Base-by-base conservation (phyloP, 1,140 invertebrate species). In the Orchesella cincta region DNA sequence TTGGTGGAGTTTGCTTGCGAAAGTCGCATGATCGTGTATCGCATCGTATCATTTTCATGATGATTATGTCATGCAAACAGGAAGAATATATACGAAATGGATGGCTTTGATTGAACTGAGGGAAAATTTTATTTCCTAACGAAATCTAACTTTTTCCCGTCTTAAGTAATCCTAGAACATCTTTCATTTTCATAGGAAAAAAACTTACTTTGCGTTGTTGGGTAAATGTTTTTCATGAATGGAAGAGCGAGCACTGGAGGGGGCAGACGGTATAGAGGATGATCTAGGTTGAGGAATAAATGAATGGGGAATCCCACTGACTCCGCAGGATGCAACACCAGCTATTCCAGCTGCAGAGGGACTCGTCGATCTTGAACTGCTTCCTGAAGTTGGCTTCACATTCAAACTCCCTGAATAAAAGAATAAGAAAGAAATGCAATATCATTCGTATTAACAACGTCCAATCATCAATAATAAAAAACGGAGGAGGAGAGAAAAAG, bases 241-340 rank as follows among this genome's bases (percentile, higher is more conserved):
- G 16, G 79, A 80, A 23, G 77, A 78, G 0, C 79, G 74, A 20
- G 77, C 77, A 70, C 81, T 80, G 23, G 77, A 76, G 35, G 79
- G 73, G 14, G 79, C 73, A 20, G 73, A 76, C 1, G 79, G 79
- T 31, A 80, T 80, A 16, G 75, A 73, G 16, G 75, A 76, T 16
- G 84, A 84, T 62, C 86, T 84, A 26, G 87, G 87, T 1, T 85
- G 86, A 8, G 88, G 88, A 80, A 89, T 88, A 76, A 86, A 86
- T 46, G 87, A 87, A 29, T 81, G 79, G 20, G 79, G 77, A 73
- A 36, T 54, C 26, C 39, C 74, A 73, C 71, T 18, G 12, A 12
- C 54, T 3, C 54, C 54, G 26, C 52, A 8, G 52, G 52, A 8
- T 84, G 82, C 52, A 57, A 57, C 23, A 23, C 12, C 52, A 46